phyloP scores from a whole-genome alignment of 2,888 invertebrate genomes.

The Rhimphoctona megacephalus region DNA sequence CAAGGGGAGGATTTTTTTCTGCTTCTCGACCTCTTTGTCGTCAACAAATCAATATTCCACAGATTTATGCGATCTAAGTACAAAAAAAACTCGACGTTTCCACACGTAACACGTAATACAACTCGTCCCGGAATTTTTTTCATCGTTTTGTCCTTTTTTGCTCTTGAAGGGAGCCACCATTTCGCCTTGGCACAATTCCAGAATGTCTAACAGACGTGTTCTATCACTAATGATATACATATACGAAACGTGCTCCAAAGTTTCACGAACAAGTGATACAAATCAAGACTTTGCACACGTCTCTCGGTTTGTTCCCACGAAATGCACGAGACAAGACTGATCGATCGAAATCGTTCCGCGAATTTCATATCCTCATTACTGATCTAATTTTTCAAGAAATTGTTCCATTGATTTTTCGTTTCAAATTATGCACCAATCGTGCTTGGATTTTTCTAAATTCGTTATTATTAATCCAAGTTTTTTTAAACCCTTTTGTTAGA shows the following conservation, averaged over 20 bases:
- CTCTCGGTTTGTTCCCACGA: not conserved
- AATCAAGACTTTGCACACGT: constrained; percentile 6
- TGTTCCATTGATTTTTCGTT: not conserved
- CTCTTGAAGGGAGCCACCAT: not conserved
- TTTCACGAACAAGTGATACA: constrained; percentile 2
- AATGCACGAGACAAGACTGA: not conserved
- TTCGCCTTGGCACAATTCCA: constrained; percentile 46
- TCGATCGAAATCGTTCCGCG: not conserved
- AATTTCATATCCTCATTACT: not conserved
- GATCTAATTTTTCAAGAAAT: not conserved
- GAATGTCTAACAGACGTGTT: constrained; percentile 8
- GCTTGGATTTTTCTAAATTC: not conserved
- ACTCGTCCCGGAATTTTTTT: constrained; percentile 11
- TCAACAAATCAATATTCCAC: constrained; percentile 45
- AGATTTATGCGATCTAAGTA: constrained; percentile 6
- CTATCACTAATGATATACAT: constrained; percentile 37
- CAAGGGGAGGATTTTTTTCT: constrained; percentile 6
- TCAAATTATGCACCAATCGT: not conserved
- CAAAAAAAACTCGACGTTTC: constrained; percentile 25
- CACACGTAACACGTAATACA: not conserved
- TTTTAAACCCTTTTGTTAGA: not conserved
- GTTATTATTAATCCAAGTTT: not conserved
- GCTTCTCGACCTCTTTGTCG: constrained; percentile 12
- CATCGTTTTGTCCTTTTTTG: not conserved
- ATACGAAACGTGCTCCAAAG: constrained; percentile 20